Evolutionary conservation across 2,888 invertebrate species (phyloP).

Genomic region (Fragum whitleyi): DNA sequence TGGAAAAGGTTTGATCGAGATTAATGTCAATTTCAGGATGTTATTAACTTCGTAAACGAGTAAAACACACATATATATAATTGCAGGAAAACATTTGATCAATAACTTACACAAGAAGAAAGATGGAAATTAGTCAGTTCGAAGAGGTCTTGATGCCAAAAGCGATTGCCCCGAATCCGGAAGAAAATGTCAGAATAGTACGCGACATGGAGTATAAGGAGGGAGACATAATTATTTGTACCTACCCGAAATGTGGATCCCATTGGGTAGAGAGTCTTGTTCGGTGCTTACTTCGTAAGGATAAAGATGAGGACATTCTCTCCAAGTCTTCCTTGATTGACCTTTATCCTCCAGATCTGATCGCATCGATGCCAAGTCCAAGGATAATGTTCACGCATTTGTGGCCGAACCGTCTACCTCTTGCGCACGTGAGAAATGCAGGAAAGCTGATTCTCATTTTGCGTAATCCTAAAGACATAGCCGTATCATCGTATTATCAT

Average conservation of each 20-base stretch:
- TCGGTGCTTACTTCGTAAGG: not conserved
- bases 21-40: too few species aligned
- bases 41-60: too few species aligned
- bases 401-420: not conserved
- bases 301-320: not conserved
- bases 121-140: constrained; percentile 7
- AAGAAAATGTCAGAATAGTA: not conserved
- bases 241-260: not conserved
- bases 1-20: too few species aligned
- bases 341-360: not conserved
- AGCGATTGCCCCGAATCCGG: not conserved
- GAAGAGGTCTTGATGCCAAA: not conserved
- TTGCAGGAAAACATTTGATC: too few species aligned
- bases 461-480: constrained; percentile 12
- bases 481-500: constrained; percentile 4
- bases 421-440: not conserved
- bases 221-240: not conserved
- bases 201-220: not conserved
- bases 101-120: too few species aligned
- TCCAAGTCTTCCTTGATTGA: not conserved
- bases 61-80: too few species aligned
- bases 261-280: constrained; percentile 16
- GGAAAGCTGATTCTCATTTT: constrained; percentile 8
- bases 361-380: not conserved
- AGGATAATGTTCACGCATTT: not conserved